Evolutionary conservation across 2,888 invertebrate species (phyloP).

Genomic region (Crocallis elinguaria): DNA sequence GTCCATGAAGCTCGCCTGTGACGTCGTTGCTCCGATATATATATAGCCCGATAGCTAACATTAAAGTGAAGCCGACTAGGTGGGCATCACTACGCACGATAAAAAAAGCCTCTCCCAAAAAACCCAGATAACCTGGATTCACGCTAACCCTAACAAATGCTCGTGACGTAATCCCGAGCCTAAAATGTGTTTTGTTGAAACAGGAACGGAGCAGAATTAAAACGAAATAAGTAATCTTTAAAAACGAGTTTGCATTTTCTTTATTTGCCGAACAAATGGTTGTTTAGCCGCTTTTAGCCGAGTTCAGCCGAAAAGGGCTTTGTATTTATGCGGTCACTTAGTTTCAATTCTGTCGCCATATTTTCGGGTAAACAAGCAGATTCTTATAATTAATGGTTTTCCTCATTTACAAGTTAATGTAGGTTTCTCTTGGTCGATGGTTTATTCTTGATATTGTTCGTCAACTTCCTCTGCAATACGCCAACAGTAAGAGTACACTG

Average conservation of each 20-base stretch:
- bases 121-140: slow-evolving; percentile 17
- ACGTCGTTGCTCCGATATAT: too few species aligned
- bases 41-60: too few species aligned
- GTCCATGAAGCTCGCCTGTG: too few species aligned
- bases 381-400: slow-evolving; percentile 21
- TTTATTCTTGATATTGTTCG: too few species aligned
- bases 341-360: slow-evolving; percentile 18
- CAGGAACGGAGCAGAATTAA: slow-evolving; percentile 22
- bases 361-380: slow-evolving; percentile 6
- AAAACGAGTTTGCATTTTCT: slow-evolving; percentile 40
- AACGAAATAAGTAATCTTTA: slow-evolving; percentile 39
- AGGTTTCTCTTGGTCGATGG: too few species aligned
- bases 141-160: slow-evolving; percentile 21
- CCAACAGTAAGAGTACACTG: too few species aligned
- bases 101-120: slow-evolving; percentile 6
- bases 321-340: slow-evolving; percentile 16
- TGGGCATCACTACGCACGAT: too few species aligned
- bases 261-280: slow-evolving; percentile 41
- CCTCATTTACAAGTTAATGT: slow-evolving; percentile 4
- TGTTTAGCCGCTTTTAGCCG: slow-evolving; percentile 25
- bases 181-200: slow-evolving; percentile 16
- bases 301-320: slow-evolving; percentile 13
- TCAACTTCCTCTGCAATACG: too few species aligned
- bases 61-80: too few species aligned
- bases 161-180: slow-evolving; percentile 12